A percentile compares a stretch with the other conserved stretches of the same genome.
Evolutionary conservation across 2,888 invertebrate species (phyloP).

Genomic region (Hypselothyrea guttata): DNA sequence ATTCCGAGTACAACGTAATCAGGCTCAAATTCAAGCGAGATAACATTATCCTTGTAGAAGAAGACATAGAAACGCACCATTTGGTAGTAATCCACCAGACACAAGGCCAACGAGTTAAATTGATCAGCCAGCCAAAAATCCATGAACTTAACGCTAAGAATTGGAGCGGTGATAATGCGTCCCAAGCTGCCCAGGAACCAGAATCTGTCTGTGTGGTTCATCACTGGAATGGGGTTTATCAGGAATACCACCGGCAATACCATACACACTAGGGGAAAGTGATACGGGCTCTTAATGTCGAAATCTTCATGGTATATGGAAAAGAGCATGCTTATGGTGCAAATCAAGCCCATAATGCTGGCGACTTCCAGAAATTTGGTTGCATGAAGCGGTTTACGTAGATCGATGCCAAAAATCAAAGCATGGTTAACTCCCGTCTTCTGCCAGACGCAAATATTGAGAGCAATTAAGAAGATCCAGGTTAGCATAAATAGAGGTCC

Average conservation of each 20-base stretch:
- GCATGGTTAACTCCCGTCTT: conserved; percentile 98
- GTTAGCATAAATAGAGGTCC: conserved; percentile 95
- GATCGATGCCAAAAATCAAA: conserved; percentile 97
- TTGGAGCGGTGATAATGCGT: conserved; percentile 92
- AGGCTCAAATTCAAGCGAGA: conserved; percentile 83
- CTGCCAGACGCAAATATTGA: conserved; percentile 97
- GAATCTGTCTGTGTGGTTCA: conserved; percentile 93
- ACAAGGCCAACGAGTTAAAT: conserved; percentile 93
- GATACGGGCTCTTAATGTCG: conserved; percentile 89
- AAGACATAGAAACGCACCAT: conserved; percentile 92
- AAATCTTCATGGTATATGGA: conserved; percentile 85
- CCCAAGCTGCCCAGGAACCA: conserved; percentile 92
- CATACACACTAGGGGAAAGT: conserved; percentile 92
- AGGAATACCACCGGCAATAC: conserved; percentile 90
- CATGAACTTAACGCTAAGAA: conserved; percentile 94
- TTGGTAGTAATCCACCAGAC: conserved; percentile 95
- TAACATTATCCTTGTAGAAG: conserved; percentile 15
- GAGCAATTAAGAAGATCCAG: conserved; percentile 92
- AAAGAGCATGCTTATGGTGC: conserved; percentile 91
- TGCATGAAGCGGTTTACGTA: conserved; percentile 93
- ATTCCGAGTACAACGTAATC: conserved; percentile 90
- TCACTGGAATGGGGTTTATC: conserved; percentile 93
- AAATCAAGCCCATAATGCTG: conserved; percentile 93
- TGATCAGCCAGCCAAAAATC: conserved; percentile 99
- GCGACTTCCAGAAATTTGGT: conserved; percentile 95